These are phyloP conservation scores for Heliconius congener DNA, from an alignment of 1,140 invertebrate species.

Conservation along the genomic window DNA sequence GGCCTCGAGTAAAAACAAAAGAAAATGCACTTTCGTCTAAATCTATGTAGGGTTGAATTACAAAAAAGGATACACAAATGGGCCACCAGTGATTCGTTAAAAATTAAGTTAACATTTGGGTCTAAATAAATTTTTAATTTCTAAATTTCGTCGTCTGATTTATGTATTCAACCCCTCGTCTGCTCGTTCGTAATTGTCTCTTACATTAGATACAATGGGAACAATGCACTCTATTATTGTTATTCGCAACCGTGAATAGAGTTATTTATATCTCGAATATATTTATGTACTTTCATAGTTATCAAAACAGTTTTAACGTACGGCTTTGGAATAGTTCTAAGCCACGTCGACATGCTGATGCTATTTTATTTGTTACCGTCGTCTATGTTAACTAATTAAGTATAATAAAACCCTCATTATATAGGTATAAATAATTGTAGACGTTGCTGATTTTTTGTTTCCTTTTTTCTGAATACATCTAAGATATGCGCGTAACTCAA, in stretches of 20 bases:
- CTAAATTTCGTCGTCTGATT: conserved; percentile 58
- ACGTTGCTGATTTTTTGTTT: too few relatives aligned
- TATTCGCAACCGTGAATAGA: conserved; percentile 39
- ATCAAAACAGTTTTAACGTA: conserved; percentile 6
- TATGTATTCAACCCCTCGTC: conserved; percentile 53
- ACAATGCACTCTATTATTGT: conserved; percentile 56
- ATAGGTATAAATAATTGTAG: not conserved
- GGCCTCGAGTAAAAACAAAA: not conserved
- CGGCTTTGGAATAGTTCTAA: not conserved
- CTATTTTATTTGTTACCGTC: not conserved
- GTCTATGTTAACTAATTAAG: not conserved
- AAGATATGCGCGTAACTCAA: too few relatives aligned
- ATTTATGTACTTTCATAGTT: conserved; percentile 14
- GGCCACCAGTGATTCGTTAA: conserved; percentile 55
- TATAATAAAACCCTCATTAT: not conserved
- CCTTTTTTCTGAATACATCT: too few relatives aligned
- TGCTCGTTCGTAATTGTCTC: conserved; percentile 60
- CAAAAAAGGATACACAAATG: conserved; percentile 51
- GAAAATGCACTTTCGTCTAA: conserved; percentile 9
- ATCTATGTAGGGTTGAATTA: not conserved
- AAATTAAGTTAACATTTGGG: conserved; percentile 62
- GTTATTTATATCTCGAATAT: conserved; percentile 42
- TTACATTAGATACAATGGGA: conserved; percentile 59
- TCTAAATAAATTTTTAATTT: conserved; percentile 71
- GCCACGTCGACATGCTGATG: not conserved